phyloP scores from a whole-genome alignment of 1,140 invertebrate species.

The Leptinotarsa lineolata region DNA sequence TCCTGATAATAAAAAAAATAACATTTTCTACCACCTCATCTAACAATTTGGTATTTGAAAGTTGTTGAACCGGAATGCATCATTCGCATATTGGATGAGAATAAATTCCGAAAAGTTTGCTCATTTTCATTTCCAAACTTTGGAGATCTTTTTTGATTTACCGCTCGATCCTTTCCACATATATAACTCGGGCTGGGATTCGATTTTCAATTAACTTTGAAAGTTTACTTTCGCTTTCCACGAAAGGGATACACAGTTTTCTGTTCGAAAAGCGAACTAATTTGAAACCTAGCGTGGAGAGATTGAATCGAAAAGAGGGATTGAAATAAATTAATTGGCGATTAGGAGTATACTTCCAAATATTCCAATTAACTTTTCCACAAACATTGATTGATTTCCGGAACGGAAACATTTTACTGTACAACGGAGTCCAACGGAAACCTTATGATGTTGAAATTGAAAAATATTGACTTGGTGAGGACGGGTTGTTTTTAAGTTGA shows the following conservation, averaged over 20 bases:
- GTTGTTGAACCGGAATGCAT: background rate
- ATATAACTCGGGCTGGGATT: slow-evolving; percentile 1
- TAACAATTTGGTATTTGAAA: background rate
- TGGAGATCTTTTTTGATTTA: slow-evolving; percentile 2
- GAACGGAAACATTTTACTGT: background rate
- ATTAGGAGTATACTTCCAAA: background rate
- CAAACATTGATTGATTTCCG: background rate
- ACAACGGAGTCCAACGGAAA: no score
- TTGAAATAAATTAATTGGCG: slow-evolving; percentile 6
- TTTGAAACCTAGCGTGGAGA: background rate
- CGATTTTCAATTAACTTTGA: slow-evolving; percentile 4
- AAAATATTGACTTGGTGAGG: no score
- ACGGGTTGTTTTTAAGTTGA: no score
- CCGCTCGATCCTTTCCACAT: slow-evolving; percentile 1
- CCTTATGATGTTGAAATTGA: no score
- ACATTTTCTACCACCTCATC: background rate
- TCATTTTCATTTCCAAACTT: slow-evolving; percentile 3
- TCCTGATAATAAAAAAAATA: no score
- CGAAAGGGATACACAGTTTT: background rate
- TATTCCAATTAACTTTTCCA: background rate
- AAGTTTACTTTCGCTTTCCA: slow-evolving; percentile 6
- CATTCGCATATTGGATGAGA: slow-evolving; percentile 2
- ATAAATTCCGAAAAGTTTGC: slow-evolving; percentile 3
- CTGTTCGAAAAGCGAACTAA: background rate
- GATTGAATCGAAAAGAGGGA: background rate